phyloP scores from a whole-genome alignment of 2,888 invertebrate species.

The Lepetodrilus schrolli region DNA sequence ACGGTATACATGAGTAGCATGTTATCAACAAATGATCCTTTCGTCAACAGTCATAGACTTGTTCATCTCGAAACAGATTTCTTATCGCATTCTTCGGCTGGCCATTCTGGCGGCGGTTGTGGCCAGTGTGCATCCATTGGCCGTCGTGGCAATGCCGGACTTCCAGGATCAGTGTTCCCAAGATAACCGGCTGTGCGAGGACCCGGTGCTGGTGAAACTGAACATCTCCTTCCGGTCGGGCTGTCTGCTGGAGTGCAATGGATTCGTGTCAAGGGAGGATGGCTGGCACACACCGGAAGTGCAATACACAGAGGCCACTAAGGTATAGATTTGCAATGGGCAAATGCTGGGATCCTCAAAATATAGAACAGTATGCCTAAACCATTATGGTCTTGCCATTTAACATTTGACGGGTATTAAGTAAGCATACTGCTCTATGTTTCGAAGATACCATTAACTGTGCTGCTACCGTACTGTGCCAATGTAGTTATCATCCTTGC shows the following conservation, averaged over 20 bases:
- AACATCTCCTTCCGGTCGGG: neutral
- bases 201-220: neutral
- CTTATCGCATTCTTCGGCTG: neutral
- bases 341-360: too few species aligned
- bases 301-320: neutral
- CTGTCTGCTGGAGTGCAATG: neutral
- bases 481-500: too few species aligned
- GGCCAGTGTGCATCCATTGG: neutral
- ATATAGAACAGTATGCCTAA: too few species aligned
- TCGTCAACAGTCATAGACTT: neutral
- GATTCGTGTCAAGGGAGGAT: neutral
- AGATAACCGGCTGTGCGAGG: neutral
- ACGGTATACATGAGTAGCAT: too few species aligned
- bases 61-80: neutral
- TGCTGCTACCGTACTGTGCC: too few species aligned
- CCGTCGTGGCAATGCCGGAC: neutral
- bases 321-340: slow-evolving; percentile 1
- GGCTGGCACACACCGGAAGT: neutral
- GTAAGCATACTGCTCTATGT: too few species aligned
- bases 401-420: too few species aligned
- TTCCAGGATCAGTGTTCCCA: neutral
- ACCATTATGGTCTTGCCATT: too few species aligned
- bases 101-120: neutral
- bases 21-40: neutral
- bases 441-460: too few species aligned